These are phyloP conservation scores for Triplophysa yarkandensis DNA, from an alignment of 2,797 vertebrate genomes.

Conservation along the genomic window DNA sequence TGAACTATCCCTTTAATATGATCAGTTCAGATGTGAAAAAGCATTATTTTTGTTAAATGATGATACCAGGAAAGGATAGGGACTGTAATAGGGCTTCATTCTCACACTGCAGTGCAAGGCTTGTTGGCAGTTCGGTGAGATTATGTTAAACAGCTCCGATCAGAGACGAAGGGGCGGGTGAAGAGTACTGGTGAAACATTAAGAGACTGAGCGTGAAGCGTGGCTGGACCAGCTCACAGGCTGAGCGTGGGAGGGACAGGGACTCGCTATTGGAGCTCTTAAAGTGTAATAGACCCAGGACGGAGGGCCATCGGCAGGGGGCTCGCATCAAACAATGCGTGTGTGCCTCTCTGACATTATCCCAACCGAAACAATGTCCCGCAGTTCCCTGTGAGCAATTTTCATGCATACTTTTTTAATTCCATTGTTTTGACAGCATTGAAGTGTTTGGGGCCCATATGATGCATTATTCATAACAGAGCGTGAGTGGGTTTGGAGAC, in stretches of 20 bases:
- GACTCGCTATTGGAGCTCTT: constrained; percentile 27
- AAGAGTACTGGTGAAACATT: constrained; percentile 41
- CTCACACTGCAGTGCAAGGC: constrained; percentile 6
- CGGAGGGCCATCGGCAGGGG: constrained; percentile 49
- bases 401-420: constrained; percentile 65
- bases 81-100: constrained; percentile 11
- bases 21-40: background rate
- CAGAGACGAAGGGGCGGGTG: constrained; percentile 9
- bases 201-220: constrained; percentile 63
- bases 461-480: constrained; percentile 48
- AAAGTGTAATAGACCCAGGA: background rate
- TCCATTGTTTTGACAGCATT: constrained; percentile 70
- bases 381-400: constrained; percentile 53
- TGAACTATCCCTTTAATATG: background rate
- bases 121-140: constrained; percentile 39
- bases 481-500: constrained; percentile 54
- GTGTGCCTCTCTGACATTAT: constrained; percentile 61
- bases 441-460: constrained; percentile 39
- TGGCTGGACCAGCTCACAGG: constrained; percentile 49
- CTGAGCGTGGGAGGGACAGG: constrained; percentile 31
- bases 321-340: constrained; percentile 65
- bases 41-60: background rate
- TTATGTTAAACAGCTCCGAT: constrained; percentile 43
- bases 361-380: constrained; percentile 67
- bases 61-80: background rate